Percentiles rank a stretch among this genome's conserved stretches.
These are phyloP conservation scores for Caenorhabditis remanei DNA, from an alignment of 1,140 invertebrate species.

Conservation along the genomic window DNA sequence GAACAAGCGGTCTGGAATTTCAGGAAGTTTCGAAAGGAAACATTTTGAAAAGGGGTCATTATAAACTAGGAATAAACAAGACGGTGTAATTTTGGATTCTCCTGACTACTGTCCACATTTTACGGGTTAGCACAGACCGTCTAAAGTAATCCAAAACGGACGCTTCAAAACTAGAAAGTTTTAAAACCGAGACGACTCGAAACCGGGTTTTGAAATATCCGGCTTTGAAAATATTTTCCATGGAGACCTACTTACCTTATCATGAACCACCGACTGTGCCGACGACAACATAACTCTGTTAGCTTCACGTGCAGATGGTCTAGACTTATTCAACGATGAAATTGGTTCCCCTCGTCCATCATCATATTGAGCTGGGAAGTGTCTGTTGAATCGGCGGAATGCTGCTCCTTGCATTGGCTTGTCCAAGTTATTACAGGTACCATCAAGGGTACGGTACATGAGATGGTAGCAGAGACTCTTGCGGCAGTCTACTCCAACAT, in stretches of 20 bases:
- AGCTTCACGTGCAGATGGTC: slow-evolving; percentile 74
- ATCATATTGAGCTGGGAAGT: slow-evolving; percentile 73
- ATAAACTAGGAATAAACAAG: too few relatives aligned
- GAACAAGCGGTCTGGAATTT: too few relatives aligned
- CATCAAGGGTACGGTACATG: slow-evolving; percentile 88
- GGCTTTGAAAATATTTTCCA: background rate
- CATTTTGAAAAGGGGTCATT: too few relatives aligned
- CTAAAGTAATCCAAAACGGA: too few relatives aligned
- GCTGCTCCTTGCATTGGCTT: slow-evolving; percentile 92
- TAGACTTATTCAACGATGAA: slow-evolving; percentile 70
- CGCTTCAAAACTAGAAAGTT: too few relatives aligned
- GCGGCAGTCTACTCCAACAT: slow-evolving; percentile 65
- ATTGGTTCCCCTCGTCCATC: slow-evolving; percentile 71
- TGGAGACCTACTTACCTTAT: slow-evolving; percentile 47
- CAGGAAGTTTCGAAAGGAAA: too few relatives aligned
- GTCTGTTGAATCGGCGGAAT: slow-evolving; percentile 79
- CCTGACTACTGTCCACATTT: too few relatives aligned
- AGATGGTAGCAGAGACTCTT: slow-evolving; percentile 78
- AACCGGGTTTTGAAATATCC: too few relatives aligned
- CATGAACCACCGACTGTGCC: slow-evolving; percentile 70
- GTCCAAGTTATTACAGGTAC: slow-evolving; percentile 93
- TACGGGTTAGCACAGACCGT: too few relatives aligned
- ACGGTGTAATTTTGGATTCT: too few relatives aligned
- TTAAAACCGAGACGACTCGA: too few relatives aligned
- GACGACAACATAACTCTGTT: slow-evolving; percentile 74